Conservation (phyloP, 2,113 vertebrate species). For the Anguilla rostrata region DNA sequence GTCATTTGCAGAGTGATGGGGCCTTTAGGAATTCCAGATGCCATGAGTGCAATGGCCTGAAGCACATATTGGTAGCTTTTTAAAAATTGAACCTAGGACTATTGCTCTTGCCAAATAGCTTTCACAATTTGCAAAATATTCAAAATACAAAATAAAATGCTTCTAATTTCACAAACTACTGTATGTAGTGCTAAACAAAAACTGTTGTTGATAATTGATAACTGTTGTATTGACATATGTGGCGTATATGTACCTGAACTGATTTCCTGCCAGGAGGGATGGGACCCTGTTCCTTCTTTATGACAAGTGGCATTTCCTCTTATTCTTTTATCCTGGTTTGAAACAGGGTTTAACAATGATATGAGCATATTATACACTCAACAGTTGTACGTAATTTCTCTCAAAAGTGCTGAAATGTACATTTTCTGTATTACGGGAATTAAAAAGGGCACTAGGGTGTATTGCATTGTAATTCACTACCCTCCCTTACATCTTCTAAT, state of each 20-base stretch:
- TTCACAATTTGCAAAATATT: neutral
- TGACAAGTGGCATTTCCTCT: neutral
- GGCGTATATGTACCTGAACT: neutral
- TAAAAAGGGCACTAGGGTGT: neutral
- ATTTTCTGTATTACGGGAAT: neutral
- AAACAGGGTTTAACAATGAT: neutral
- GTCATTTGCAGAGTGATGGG: neutral
- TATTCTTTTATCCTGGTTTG: neutral
- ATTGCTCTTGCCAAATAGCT: neutral
- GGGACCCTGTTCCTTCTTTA: neutral
- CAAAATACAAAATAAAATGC: neutral
- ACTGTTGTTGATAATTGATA: too few relatives aligned
- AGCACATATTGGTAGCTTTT: neutral
- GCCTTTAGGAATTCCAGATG: neutral
- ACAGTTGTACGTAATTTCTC: neutral
- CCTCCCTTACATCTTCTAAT: neutral
- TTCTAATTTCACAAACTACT: neutral
- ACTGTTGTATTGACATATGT: neutral
- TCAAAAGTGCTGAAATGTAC: neutral
- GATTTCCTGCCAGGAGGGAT: neutral
- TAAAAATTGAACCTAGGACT: neutral
- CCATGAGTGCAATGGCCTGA: neutral
- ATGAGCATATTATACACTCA: neutral
- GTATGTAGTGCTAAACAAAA: neutral
- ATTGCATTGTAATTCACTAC: neutral